Base-by-base conservation (phyloP, 2,113 vertebrate genomes). In the Cephalopterus ornatus region DNA sequence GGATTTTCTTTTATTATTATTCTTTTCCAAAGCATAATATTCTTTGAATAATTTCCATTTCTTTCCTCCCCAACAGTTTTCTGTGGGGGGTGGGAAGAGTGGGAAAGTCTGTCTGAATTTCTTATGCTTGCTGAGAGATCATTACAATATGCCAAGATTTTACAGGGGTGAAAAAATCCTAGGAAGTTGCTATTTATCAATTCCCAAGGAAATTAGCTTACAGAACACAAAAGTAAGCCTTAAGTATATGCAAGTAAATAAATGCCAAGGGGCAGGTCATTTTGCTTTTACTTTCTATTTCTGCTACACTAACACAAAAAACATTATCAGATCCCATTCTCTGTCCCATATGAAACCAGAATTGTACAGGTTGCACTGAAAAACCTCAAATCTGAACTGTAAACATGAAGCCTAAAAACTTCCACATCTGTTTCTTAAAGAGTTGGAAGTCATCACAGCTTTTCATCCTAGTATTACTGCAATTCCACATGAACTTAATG, bases 111-210 rank as follows among this genome's bases (percentile, higher is more conserved):
- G 12, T 58, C 83, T 81, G 61, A 88, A 42, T 1, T 27, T 59
- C 66, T 89, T 93, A 81, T 85, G 76, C 65, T 93, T 8, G 0
- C 79, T 81, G 68, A 80, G 73, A 93, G 44, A 75, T 89, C 1
- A 2, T 92, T 89, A 75, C 1, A 5, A 33, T 19, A 22, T 75
- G 88, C 70, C 86, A 91, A 91, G 86, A 91, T 79, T 81, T 91
- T 93, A 72, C 41, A 91, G 66, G 72, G 85, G 16, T 82, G 73
- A 94, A 94, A 93, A 94, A 62, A 82, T 62, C 65, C 66, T 83
- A 93, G 73, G 86, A 96, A 95, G 80, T 89, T 87, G 20, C 78
- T 97, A 93, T 94, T 95, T 96, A 89, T 82, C 44, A 87, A 42
- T 89, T 93, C 76, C 74, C 88, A 93, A 89, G 74, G 93, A 91